Conservation (phyloP, 2,797 vertebrate genomes). For the Silurus lanzhouensis region DNA sequence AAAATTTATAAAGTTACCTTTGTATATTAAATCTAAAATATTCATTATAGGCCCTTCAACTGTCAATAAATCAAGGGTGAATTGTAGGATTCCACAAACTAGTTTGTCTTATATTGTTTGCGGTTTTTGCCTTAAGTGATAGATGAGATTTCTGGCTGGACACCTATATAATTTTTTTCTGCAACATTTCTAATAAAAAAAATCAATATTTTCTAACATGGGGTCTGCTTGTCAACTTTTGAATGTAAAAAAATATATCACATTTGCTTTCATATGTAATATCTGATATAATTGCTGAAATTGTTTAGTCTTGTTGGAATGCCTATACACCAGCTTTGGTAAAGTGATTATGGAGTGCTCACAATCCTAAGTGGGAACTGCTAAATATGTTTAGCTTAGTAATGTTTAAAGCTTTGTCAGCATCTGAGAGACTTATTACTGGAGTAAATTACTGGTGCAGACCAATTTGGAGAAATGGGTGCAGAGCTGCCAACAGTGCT, state of each 20-base stretch:
- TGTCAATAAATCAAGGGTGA: slow-evolving; percentile 82
- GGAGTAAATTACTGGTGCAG: slow-evolving; percentile 22
- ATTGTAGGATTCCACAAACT: slow-evolving; percentile 72
- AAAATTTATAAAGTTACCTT: slow-evolving; percentile 72
- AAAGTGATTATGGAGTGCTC: neutral
- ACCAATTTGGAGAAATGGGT: slow-evolving; percentile 4
- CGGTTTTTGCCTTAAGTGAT: slow-evolving; percentile 95
- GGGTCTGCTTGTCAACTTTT: slow-evolving; percentile 57
- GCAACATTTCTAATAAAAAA: slow-evolving; percentile 96
- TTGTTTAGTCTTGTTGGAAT: neutral
- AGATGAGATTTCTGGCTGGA: slow-evolving; percentile 95
- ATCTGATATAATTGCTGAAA: neutral
- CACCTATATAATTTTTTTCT: slow-evolving; percentile 97
- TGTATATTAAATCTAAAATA: slow-evolving; percentile 77
- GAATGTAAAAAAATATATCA: neutral
- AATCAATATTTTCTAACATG: slow-evolving; percentile 96
- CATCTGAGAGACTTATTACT: slow-evolving; percentile 6
- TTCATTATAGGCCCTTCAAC: slow-evolving; percentile 79
- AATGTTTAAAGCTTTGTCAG: slow-evolving; percentile 14
- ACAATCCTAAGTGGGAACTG: neutral
- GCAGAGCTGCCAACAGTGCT: slow-evolving; percentile 10
- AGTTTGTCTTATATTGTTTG: slow-evolving; percentile 86
- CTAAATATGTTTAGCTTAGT: slow-evolving; percentile 4
- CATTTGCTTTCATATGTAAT: neutral
- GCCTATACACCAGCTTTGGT: neutral